Base-by-base conservation (phyloP, 92 coral and sea anemone species). In the Zoanthus sansibaricus region DNA sequence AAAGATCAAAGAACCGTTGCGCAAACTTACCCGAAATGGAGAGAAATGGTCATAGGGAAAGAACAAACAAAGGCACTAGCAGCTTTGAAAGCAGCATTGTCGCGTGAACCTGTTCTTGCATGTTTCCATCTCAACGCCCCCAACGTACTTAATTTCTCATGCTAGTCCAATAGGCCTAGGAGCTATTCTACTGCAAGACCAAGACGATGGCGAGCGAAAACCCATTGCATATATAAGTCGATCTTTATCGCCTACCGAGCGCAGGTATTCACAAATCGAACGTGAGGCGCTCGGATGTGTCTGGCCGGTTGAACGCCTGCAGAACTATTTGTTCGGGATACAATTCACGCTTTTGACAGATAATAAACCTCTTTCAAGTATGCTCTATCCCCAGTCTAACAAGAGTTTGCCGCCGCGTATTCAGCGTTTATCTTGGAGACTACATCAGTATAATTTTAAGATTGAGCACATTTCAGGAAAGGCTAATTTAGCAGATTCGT, bases 91-190 rank as follows among this genome's bases (percentile, higher is more conserved):
- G 33, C 56, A 33, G 76, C 64, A 45, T 80, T 90, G 30, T 71
- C 83, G 7, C 21, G 84, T 18, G 86, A 69, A 83, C 94, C 89
- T 7, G 91, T 87, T 33, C 82, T 73, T 72, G 90, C 93, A 21
- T 91, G 83, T 58, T 78, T 88, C 45, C 64, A 21, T 17, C 44
- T 77, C 42, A 83, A 75, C 72, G 78, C 72, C 51, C 51, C 92
- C 67, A 0, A 88, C 94, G 4, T 68, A 14, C 12, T 18, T 88
- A 0, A 75, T 91, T 32, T 20, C 69, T 47, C 33, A 54, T 18
- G 56, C 86, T 32, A 47, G 61, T 18, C 69, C 31, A 62, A 10
- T 62, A 62, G 69, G 69, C 69, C n/a, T n/a, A 62, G 69, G 69
- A 18, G 69, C 32, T 10, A 62, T 62, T 62, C 9, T 62, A 62